Percentiles rank a stretch among this genome's conserved stretches.
phyloP scores from a whole-genome alignment of 2,888 invertebrate genomes.

The Temnothorax unifasciatus region DNA sequence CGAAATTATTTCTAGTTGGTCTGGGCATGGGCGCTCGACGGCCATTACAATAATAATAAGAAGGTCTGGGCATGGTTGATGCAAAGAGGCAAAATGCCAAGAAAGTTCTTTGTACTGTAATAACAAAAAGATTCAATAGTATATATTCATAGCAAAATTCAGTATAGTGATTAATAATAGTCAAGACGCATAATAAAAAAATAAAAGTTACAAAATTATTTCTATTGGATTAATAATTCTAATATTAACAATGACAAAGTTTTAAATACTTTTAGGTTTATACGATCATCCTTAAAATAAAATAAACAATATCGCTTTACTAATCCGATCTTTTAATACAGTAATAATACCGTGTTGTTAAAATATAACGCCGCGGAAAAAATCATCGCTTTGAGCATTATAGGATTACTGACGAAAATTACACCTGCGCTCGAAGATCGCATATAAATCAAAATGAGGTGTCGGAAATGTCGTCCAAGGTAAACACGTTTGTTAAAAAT shows the following conservation, averaged over 20 bases:
- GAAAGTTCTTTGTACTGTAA: constrained; percentile 60
- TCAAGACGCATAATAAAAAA: background rate
- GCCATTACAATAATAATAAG: too few species aligned
- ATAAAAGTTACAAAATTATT: background rate
- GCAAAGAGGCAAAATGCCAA: constrained; percentile 48
- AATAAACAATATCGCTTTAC: background rate
- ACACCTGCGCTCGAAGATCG: constrained; percentile 30
- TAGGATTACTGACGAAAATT: constrained; percentile 12
- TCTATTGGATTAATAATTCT: background rate
- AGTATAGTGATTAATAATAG: background rate
- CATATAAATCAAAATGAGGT: constrained; percentile 31
- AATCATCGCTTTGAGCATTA: background rate
- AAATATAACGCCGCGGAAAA: background rate
- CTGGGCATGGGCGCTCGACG: too few species aligned
- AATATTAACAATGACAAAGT: background rate
- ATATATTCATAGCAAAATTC: background rate
- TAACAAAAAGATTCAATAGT: background rate
- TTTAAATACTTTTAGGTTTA: constrained; percentile 7
- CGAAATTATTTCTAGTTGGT: background rate
- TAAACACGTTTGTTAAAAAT: background rate
- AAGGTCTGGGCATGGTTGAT: constrained; percentile 62
- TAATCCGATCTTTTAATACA: background rate
- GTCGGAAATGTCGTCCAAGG: constrained; percentile 2
- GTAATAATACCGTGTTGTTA: background rate
- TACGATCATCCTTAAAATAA: background rate